A percentile compares a stretch with the other conserved stretches of the same genome.
phyloP scores from a whole-genome alignment of 2,888 invertebrate genomes.

The Dasypogon diadema region DNA sequence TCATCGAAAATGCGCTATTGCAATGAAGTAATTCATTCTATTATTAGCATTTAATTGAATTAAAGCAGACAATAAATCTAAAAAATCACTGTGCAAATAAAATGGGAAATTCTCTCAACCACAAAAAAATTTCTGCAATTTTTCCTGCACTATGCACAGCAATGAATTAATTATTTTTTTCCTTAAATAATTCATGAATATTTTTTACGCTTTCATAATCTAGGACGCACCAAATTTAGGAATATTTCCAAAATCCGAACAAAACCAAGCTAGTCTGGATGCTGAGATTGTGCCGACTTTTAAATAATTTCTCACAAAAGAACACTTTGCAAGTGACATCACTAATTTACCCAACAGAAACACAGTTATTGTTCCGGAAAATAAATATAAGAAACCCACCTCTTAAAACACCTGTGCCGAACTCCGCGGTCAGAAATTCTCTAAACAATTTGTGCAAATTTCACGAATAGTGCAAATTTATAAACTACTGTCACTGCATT shows the following conservation, averaged over 20 bases:
- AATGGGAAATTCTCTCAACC: background rate
- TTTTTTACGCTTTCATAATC: too few relatives aligned
- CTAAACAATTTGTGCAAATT: too few relatives aligned
- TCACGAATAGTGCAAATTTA: too few relatives aligned
- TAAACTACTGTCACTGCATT: too few relatives aligned
- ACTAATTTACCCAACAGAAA: background rate
- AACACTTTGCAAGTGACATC: background rate
- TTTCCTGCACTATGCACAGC: background rate
- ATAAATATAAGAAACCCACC: too few relatives aligned
- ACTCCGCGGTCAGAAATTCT: too few relatives aligned
- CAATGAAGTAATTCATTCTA: slow-evolving; percentile 24
- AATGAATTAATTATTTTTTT: slow-evolving; percentile 2
- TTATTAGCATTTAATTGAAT: slow-evolving; percentile 48
- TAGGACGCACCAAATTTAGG: background rate
- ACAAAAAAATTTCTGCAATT: background rate
- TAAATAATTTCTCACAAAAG: background rate
- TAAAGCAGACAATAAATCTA: slow-evolving; percentile 12
- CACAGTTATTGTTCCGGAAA: too few relatives aligned
- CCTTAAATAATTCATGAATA: too few relatives aligned
- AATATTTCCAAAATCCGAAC: background rate
- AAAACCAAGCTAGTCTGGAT: background rate
- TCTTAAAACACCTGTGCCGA: too few relatives aligned
- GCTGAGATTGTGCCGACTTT: background rate
- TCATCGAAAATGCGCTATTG: slow-evolving; percentile 12
- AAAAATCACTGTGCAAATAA: background rate